Evolutionary conservation across 2,888 invertebrate genomes (phyloP), one percentile per base, ranked within the genome.

Genomic region (Hydrotaea diabolus): DNA sequence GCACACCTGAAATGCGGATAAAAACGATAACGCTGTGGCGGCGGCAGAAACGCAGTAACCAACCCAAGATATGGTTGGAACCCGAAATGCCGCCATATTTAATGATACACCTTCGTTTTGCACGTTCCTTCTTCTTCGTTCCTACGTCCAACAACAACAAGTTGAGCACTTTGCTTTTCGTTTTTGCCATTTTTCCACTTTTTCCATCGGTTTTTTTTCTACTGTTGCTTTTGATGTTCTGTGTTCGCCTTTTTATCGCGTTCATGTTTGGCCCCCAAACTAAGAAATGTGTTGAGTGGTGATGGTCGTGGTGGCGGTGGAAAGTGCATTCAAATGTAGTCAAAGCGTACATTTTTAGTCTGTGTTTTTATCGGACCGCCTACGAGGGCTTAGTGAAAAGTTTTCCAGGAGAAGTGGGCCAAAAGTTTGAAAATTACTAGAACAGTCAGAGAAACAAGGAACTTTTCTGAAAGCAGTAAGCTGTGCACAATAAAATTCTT

Each of bases 31-130:
- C 7, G 31, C 31, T 72, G 53, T 62, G 31, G 53, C 46, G 31
- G 53, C 46, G 64, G 62, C 49, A n/a, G n/a, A 49, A 59, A 59
- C 59, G 59, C 59, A 59, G 59, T 72, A 80, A 77, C 76, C 62
- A 74, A 77, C 49, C 49, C 73, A 76, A 79, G 49, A 66, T 19
- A 74, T 77, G 69, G 46, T 57, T 66, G 39, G 26, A 72, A 77
- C 76, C 49, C 49, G 43, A 71, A 83, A 59, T 26, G 86, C 82
- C 89, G 89, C 89, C 89, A 89, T 89, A 88, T 89, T 89, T 89
- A 89, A 89, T 89, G 86, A 88, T 86, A 87, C 86, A 83, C 85
- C 84, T 86, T 85, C 84, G 64, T 84, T 80, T 83, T 49, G n/a
- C n/a, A 2, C 4, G n/a, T n/a, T 49, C 49, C 15, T 59, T 23